Evolutionary conservation across 2,113 vertebrate species (phyloP).

Genomic region (Oncorhynchus nerka): DNA sequence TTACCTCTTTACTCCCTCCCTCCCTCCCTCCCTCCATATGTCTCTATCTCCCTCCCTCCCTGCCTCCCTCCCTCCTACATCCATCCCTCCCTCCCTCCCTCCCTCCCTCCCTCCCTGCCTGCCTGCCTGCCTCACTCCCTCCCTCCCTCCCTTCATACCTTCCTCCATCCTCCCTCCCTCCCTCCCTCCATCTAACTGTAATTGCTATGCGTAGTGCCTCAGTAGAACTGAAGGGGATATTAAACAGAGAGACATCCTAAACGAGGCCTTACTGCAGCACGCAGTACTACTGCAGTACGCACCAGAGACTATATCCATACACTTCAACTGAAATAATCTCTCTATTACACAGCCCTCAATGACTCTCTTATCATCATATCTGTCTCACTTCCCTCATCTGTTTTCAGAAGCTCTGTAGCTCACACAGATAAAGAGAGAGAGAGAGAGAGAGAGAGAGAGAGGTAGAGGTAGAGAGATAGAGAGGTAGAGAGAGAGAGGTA

Average conservation of each 20-base stretch:
- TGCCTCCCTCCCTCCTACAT: no score
- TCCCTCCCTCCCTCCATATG: no score
- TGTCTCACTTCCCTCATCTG: conserved; percentile 60
- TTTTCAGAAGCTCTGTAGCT: conserved; percentile 48
- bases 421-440: no score
- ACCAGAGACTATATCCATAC: conserved; percentile 65
- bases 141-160: no score
- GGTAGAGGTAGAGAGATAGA: no score
- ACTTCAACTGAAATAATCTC: conserved; percentile 59
- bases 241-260: conserved; percentile 54
- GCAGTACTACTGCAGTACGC: conserved; percentile 47
- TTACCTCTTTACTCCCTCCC: no score
- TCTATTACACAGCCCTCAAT: conserved; percentile 60
- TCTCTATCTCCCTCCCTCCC: not conserved
- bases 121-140: not conserved
- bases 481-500: no score
- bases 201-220: not conserved
- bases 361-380: conserved; percentile 68
- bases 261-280: conserved; percentile 40
- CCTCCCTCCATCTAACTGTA: not conserved
- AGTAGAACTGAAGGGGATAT: not conserved
- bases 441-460: no score
- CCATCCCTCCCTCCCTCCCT: not conserved
- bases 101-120: not conserved
- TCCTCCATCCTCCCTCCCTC: no score